Evolutionary conservation across 1,140 invertebrate species (phyloP).

Genomic region (Phortica variegata): DNA sequence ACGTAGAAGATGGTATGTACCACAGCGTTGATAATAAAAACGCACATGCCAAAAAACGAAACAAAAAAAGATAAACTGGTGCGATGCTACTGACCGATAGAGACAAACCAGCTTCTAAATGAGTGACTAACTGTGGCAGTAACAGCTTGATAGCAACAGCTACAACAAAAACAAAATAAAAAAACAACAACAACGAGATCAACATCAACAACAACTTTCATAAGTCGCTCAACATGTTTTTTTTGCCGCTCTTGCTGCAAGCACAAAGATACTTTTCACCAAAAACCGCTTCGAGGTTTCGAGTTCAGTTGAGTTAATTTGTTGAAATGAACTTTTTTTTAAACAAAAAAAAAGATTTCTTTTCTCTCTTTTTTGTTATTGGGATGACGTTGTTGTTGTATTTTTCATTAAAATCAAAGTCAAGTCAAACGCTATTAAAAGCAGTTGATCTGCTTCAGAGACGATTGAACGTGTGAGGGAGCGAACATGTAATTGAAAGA

Average conservation of each 20-base stretch:
- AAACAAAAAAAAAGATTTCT: no score
- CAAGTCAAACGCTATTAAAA: conserved; percentile 11
- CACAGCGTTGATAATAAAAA: neutral
- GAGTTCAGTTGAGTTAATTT: no score
- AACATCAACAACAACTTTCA: conserved; percentile 38
- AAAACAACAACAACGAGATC: no score
- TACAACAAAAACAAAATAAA: no score
- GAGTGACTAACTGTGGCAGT: conserved; percentile 35
- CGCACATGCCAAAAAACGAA: neutral
- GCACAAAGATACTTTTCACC: no score
- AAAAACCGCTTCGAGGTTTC: no score
- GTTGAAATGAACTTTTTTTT: no score
- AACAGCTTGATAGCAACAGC: no score
- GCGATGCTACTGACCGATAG: conserved; percentile 35
- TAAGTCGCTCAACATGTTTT: conserved; percentile 31
- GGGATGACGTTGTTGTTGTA: no score
- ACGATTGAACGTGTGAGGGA: conserved; percentile 27
- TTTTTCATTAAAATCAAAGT: conserved; percentile 38
- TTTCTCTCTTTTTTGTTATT: neutral
- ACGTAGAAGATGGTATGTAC: neutral
- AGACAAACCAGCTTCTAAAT: conserved; percentile 1
- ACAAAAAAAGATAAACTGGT: no score
- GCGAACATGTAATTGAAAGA: no score
- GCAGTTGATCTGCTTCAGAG: conserved; percentile 42
- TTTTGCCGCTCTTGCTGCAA: neutral